These are phyloP conservation scores for Notarius lentiginosus DNA, from an alignment of 2,113 vertebrate species.

Conservation along the genomic window DNA sequence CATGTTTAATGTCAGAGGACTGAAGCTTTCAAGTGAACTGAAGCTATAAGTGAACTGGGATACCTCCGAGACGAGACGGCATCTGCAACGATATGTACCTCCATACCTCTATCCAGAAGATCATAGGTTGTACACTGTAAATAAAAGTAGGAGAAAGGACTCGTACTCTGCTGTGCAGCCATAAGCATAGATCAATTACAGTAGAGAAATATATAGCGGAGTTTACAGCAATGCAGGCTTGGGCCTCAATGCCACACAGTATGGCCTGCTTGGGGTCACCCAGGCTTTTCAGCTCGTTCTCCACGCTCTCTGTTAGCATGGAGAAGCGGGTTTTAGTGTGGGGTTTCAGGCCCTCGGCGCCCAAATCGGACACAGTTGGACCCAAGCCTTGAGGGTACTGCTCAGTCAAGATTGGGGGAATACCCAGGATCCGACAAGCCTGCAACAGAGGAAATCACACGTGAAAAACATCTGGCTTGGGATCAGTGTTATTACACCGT, in stretches of 20 bases:
- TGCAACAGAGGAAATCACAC: slow-evolving; percentile 42
- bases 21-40: background rate
- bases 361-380: slow-evolving; percentile 83
- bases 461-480: background rate
- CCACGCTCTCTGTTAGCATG: slow-evolving; percentile 79
- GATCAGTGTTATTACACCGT: background rate
- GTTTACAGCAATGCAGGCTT: slow-evolving; percentile 83
- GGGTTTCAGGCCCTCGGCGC: slow-evolving; percentile 70
- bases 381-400: slow-evolving; percentile 87
- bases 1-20: background rate
- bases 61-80: slow-evolving; percentile 87
- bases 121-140: slow-evolving; percentile 81
- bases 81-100: slow-evolving; percentile 88
- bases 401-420: slow-evolving; percentile 80
- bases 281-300: slow-evolving; percentile 69
- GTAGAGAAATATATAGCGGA: background rate
- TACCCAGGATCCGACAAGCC: slow-evolving; percentile 75
- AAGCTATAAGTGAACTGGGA: background rate
- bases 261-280: slow-evolving; percentile 75
- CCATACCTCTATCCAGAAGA: slow-evolving; percentile 79
- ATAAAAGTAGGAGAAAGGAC: background rate
- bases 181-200: background rate
- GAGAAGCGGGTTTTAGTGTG: slow-evolving; percentile 82
- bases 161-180: background rate
- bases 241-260: slow-evolving; percentile 86